Conservation (phyloP, 2,888 invertebrate genomes). For the Diarsia dahlii region DNA sequence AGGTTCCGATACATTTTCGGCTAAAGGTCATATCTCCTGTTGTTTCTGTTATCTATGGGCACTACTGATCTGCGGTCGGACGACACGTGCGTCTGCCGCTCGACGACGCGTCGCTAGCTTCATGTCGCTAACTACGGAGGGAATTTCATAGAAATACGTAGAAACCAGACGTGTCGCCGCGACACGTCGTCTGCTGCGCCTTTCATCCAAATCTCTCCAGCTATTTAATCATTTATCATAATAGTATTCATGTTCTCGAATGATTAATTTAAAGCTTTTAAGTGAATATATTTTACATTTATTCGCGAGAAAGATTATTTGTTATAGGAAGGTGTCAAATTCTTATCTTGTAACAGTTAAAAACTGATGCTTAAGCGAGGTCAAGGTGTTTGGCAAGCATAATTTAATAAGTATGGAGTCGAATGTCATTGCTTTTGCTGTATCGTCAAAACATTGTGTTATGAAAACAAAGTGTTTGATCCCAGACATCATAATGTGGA, state of each 20-base stretch:
- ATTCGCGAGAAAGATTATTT: slow-evolving; percentile 12
- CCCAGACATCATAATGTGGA: slow-evolving; percentile 12
- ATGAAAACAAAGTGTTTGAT: background rate
- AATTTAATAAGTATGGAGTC: slow-evolving; percentile 39
- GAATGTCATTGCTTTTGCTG: slow-evolving; percentile 26
- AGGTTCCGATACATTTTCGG: no score
- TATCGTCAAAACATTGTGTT: background rate
- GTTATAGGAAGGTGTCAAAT: slow-evolving; percentile 31
- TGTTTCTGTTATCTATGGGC: no score
- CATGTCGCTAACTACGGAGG: no score
- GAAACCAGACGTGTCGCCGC: no score
- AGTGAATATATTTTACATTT: slow-evolving; percentile 35
- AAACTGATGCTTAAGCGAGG: slow-evolving; percentile 36
- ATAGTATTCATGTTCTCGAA: slow-evolving; percentile 18
- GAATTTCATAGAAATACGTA: no score
- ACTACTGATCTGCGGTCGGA: no score
- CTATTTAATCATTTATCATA: background rate
- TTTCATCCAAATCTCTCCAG: background rate
- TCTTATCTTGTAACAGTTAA: slow-evolving; percentile 52
- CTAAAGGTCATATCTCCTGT: no score
- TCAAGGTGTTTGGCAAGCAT: slow-evolving; percentile 26
- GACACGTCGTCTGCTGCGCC: no score
- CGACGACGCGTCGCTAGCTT: no score
- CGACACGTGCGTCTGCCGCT: no score
- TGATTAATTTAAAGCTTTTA: slow-evolving; percentile 68